These are phyloP conservation scores for Cisticola juncidis DNA, from an alignment of 2,113 vertebrate genomes.

Conservation along the genomic window DNA sequence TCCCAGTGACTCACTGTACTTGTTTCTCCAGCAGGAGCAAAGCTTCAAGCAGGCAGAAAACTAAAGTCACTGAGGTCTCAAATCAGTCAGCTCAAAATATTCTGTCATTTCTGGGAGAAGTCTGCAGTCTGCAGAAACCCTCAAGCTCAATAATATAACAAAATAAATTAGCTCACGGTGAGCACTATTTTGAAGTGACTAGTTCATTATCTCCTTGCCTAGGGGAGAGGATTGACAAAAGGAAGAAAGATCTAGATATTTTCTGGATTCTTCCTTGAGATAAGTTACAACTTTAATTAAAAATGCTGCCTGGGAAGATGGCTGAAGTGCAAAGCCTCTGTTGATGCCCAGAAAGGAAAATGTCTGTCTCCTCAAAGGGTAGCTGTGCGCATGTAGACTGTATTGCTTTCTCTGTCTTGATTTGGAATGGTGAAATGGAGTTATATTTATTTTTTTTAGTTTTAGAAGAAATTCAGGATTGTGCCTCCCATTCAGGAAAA, in stretches of 20 bases:
- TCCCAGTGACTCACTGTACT: background rate
- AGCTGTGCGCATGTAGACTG: background rate
- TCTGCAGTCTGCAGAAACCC: background rate
- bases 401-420: background rate
- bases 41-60: background rate
- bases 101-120: background rate
- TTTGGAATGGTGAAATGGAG: background rate
- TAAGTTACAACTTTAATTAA: slow-evolving; percentile 37
- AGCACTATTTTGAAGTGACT: background rate
- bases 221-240: background rate
- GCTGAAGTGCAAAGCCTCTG: background rate
- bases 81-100: background rate
- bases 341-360: background rate
- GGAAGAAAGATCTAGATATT: background rate
- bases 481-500: background rate
- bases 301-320: background rate
- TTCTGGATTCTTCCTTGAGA: slow-evolving; percentile 11
- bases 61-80: background rate
- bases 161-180: background rate
- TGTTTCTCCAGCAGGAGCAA: background rate
- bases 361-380: background rate
- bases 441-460: background rate
- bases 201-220: slow-evolving; percentile 22
- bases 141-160: background rate
- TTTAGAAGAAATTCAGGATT: background rate